phyloP scores from a whole-genome alignment of 1,140 invertebrate species.

The Drosophila kanapiae region DNA sequence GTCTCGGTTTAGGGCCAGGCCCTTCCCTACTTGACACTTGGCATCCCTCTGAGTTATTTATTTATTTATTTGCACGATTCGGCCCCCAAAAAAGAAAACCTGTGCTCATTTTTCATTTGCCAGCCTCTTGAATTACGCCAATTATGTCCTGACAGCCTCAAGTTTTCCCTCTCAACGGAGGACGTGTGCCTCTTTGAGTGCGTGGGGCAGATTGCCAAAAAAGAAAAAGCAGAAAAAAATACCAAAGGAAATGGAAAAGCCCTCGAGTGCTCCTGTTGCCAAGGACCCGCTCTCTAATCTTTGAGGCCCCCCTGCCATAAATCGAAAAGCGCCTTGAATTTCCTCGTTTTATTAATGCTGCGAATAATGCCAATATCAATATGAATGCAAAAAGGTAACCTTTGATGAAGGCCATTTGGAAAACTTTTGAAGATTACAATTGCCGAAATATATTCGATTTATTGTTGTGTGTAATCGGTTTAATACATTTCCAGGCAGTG shows the following conservation, averaged over 20 bases:
- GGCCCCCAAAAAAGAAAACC: conserved; percentile 19
- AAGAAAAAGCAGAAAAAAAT: not conserved
- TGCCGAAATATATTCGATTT: conserved; percentile 19
- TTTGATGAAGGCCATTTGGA: conserved; percentile 22
- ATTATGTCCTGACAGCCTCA: conserved; percentile 75
- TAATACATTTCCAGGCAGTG: not conserved
- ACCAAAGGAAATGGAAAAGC: conserved; percentile 20
- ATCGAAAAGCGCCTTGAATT: conserved; percentile 27
- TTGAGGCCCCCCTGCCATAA: not conserved
- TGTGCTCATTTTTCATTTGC: conserved; percentile 65
- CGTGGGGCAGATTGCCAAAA: conserved; percentile 57
- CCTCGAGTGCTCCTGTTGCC: conserved; percentile 43
- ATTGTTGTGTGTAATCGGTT: conserved; percentile 20
- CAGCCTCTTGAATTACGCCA: conserved; percentile 68
- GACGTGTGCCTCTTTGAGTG: conserved; percentile 34
- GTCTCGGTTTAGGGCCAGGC: not conserved
- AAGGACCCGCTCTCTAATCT: conserved; percentile 23
- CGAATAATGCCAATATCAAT: conserved; percentile 34
- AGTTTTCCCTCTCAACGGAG: conserved; percentile 42
- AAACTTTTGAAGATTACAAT: conserved; percentile 25
- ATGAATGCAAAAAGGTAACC: conserved; percentile 18
- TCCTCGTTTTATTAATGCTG: conserved; percentile 35
- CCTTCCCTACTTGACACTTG: conserved; percentile 39
- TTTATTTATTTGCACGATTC: conserved; percentile 69
- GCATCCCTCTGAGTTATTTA: conserved; percentile 57